phyloP scores from a whole-genome alignment of 1,140 invertebrate species.

The Ladona fulva region DNA sequence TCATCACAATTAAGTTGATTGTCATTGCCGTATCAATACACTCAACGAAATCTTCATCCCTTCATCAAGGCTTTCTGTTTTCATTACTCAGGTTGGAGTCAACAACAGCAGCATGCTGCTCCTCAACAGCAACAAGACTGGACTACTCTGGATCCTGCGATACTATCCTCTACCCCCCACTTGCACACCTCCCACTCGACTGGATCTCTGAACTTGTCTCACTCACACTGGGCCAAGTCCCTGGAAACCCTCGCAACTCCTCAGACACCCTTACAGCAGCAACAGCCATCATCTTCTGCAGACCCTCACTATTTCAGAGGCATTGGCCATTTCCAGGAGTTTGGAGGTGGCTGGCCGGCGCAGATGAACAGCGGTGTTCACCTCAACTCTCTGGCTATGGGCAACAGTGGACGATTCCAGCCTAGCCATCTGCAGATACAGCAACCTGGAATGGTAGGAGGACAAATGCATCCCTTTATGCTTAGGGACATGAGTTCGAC shows the following conservation, averaged over 20 bases:
- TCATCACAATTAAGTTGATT: too few relatives aligned
- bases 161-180: conserved; percentile 54
- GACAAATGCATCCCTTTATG: not conserved
- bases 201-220: not conserved
- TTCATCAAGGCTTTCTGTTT: too few relatives aligned
- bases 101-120: conserved; percentile 36
- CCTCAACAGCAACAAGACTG: conserved; percentile 45
- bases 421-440: not conserved
- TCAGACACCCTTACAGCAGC: not conserved
- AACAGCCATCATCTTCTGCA: not conserved
- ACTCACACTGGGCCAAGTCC: not conserved
- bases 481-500: not conserved
- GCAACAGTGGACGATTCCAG: not conserved
- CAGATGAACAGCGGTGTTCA: not conserved
- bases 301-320: not conserved
- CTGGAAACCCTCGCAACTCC: not conserved
- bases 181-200: conserved; percentile 24
- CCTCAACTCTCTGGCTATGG: not conserved
- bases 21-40: too few relatives aligned
- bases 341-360: not conserved
- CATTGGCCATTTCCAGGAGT: not conserved
- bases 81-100: conserved; percentile 33
- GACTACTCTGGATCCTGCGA: conserved; percentile 78
- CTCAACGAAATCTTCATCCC: too few relatives aligned
- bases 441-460: not conserved